Evolutionary conservation across 2,797 vertebrate genomes (phyloP).

Genomic region (Sebastes kiyomatsui): DNA sequence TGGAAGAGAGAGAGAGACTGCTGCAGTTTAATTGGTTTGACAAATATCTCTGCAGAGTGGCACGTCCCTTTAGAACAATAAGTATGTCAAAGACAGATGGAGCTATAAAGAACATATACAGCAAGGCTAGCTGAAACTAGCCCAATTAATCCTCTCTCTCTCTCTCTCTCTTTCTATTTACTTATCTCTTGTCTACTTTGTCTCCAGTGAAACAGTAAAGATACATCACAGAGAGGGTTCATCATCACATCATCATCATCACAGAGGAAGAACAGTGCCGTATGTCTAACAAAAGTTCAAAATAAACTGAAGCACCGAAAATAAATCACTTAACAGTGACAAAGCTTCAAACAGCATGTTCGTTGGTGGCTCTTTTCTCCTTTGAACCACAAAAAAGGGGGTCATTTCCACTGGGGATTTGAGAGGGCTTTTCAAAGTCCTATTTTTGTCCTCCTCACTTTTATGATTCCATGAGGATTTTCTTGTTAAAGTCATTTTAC

Average conservation of each 20-base stretch:
- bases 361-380: too few species aligned
- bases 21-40: constrained; percentile 19
- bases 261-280: too few species aligned
- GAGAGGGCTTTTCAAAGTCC: not conserved
- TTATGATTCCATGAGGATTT: not conserved
- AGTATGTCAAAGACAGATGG: not conserved
- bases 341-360: too few species aligned
- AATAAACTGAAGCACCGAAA: not conserved
- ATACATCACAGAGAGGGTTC: too few species aligned
- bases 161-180: not conserved
- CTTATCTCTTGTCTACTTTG: not conserved
- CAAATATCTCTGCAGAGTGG: not conserved
- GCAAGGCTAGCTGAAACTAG: too few species aligned
- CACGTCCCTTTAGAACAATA: not conserved
- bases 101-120: not conserved
- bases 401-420: not conserved
- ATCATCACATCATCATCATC: too few species aligned
- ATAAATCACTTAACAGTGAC: not conserved
- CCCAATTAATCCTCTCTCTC: too few species aligned
- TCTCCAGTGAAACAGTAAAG: not conserved
- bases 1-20: not conserved
- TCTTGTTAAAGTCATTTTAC: not conserved
- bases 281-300: not conserved
- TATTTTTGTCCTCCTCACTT: not conserved
- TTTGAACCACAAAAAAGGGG: not conserved